Conservation (phyloP, 2,888 invertebrate species). For the Lepidochrysops patricia region DNA sequence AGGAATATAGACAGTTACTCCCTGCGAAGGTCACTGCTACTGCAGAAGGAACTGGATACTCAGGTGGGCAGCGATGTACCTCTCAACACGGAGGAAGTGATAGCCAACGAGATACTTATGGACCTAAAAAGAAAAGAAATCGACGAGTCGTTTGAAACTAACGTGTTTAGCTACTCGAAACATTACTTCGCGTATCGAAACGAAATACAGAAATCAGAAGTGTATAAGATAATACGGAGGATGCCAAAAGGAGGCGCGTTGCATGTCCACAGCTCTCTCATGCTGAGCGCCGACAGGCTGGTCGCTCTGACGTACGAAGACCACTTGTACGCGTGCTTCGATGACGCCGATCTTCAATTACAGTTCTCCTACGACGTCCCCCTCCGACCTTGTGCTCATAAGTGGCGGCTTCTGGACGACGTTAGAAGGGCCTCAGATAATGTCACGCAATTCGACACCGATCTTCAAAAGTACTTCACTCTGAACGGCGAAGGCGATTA, state of each 20-base stretch:
- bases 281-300: slow-evolving; percentile 75
- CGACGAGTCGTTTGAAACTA: slow-evolving; percentile 54
- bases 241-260: slow-evolving; percentile 86
- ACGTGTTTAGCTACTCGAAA: slow-evolving; percentile 75
- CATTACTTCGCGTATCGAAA: slow-evolving; percentile 78
- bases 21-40: slow-evolving; percentile 32
- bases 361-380: slow-evolving; percentile 47
- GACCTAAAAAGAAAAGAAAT: slow-evolving; percentile 68
- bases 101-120: slow-evolving; percentile 75
- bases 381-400: slow-evolving; percentile 40
- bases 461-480: slow-evolving; percentile 69
- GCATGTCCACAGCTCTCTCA: slow-evolving; percentile 79
- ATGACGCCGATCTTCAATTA: slow-evolving; percentile 40
- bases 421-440: slow-evolving; percentile 57
- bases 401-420: slow-evolving; percentile 68
- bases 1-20: slow-evolving; percentile 34
- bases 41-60: slow-evolving; percentile 53
- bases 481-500: slow-evolving; percentile 58
- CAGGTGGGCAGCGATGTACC: slow-evolving; percentile 66
- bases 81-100: slow-evolving; percentile 59
- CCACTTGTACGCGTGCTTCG: slow-evolving; percentile 73
- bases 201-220: slow-evolving; percentile 75
- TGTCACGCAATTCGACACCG: slow-evolving; percentile 60
- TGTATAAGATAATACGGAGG: slow-evolving; percentile 77
- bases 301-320: slow-evolving; percentile 77